Conservation (phyloP, 2,888 invertebrate species). For the Sisyra terminalis region DNA sequence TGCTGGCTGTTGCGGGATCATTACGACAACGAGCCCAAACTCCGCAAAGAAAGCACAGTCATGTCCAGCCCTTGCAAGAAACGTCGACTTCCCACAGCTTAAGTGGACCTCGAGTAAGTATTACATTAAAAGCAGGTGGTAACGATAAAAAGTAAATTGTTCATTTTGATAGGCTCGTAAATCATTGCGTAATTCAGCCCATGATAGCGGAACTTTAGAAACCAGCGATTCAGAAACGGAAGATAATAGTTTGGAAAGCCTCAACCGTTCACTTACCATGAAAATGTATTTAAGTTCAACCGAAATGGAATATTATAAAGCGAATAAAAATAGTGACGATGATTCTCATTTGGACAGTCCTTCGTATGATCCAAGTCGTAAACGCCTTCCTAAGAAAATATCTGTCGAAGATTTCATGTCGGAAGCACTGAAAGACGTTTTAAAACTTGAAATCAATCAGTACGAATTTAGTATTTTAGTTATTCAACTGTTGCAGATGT, state of each 20-base stretch:
- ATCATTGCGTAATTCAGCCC: background rate
- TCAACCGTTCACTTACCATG: constrained; percentile 34
- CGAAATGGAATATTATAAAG: constrained; percentile 44
- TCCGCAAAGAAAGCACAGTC: constrained; percentile 7
- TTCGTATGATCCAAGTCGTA: constrained; percentile 18
- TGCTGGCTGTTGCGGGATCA: background rate
- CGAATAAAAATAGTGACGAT: constrained; percentile 28
- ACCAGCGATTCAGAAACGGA: constrained; percentile 29
- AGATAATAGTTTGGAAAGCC: constrained; percentile 31
- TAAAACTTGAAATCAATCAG: constrained; percentile 32
- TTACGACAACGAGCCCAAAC: constrained; percentile 5
- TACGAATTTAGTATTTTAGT: constrained; percentile 40
- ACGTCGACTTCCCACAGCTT: background rate
- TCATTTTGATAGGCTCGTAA: constrained; percentile 4
- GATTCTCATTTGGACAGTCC: constrained; percentile 16
- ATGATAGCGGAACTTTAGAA: background rate
- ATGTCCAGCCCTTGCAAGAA: background rate
- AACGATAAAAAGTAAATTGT: background rate
- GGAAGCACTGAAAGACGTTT: constrained; percentile 32
- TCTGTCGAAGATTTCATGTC: constrained; percentile 35
- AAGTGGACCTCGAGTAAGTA: no score
- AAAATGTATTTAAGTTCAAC: constrained; percentile 38
- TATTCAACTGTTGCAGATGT: constrained; percentile 34
- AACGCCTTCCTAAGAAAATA: constrained; percentile 26
- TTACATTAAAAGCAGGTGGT: background rate